These are phyloP conservation scores for Lerema accius DNA, from an alignment of 1,140 invertebrate genomes.

Conservation along the genomic window DNA sequence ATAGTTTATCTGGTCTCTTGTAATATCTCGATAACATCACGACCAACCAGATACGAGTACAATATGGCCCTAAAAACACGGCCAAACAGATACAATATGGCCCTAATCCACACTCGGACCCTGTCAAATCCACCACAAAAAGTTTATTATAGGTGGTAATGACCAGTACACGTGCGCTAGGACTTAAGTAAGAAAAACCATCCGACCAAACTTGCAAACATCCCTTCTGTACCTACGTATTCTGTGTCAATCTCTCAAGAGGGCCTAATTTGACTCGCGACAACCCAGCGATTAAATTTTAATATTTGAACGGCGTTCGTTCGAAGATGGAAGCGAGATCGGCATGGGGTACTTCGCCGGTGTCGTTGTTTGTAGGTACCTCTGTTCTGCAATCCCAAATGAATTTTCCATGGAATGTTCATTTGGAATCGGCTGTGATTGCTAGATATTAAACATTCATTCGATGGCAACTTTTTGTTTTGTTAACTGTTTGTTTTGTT, in stretches of 20 bases:
- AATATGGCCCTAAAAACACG: no score
- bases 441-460: slow-evolving; percentile 31
- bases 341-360: slow-evolving; percentile 53
- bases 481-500: not conserved
- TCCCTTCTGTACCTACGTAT: slow-evolving; percentile 33
- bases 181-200: no score
- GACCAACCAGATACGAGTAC: no score
- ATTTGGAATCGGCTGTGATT: slow-evolving; percentile 27
- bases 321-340: slow-evolving; percentile 52
- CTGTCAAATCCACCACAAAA: no score
- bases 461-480: slow-evolving; percentile 11
- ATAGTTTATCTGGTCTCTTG: no score
- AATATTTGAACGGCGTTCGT: slow-evolving; percentile 75
- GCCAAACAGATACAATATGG: no score
- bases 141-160: no score
- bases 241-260: slow-evolving; percentile 70
- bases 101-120: no score
- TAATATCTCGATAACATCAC: no score
- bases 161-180: no score
- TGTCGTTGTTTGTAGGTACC: slow-evolving; percentile 56
- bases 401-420: slow-evolving; percentile 38
- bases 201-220: no score
- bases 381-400: slow-evolving; percentile 53
- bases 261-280: slow-evolving; percentile 79
- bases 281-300: slow-evolving; percentile 81